A percentile compares a stretch with the other conserved stretches of the same genome.
phyloP scores from a whole-genome alignment of 2,888 invertebrate genomes.

The Ochropleura plecta region DNA sequence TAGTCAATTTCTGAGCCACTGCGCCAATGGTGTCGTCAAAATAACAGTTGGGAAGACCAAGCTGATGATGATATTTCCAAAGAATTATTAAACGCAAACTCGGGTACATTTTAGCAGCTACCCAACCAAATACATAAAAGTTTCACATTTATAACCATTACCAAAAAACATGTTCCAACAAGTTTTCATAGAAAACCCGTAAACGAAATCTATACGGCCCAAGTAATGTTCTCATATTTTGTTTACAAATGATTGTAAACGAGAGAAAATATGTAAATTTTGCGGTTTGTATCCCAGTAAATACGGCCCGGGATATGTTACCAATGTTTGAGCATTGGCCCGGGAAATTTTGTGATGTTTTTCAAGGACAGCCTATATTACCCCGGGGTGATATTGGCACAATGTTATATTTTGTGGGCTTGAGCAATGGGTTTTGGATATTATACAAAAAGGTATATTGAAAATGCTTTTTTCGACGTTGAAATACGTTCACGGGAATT shows the following conservation, averaged over 20 bases:
- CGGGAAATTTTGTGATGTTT: constrained; percentile 42
- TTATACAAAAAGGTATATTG: not conserved
- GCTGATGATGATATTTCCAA: not conserved
- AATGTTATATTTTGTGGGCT: constrained; percentile 13
- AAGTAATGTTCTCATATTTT: constrained; percentile 48
- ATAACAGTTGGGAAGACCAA: too few species aligned
- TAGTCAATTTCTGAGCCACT: too few species aligned
- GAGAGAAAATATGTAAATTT: constrained; percentile 56
- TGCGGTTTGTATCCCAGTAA: constrained; percentile 34
- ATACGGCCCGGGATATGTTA: constrained; percentile 40
- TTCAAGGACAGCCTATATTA: constrained; percentile 47
- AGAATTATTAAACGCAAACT: not conserved
- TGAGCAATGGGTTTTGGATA: not conserved
- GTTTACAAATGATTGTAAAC: constrained; percentile 62
- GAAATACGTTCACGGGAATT: not conserved
- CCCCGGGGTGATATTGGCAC: constrained; percentile 36
- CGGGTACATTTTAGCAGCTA: not conserved
- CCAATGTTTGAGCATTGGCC: constrained; percentile 39
- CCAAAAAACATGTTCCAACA: constrained; percentile 7
- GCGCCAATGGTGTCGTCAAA: too few species aligned
- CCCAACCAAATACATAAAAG: not conserved
- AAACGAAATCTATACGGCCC: constrained; percentile 37
- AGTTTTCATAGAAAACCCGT: constrained; percentile 33
- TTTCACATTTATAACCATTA: constrained; percentile 1
- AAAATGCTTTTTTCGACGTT: not conserved